phyloP scores from a whole-genome alignment of 2,797 vertebrate species.

The Megalops cyprinoides region DNA sequence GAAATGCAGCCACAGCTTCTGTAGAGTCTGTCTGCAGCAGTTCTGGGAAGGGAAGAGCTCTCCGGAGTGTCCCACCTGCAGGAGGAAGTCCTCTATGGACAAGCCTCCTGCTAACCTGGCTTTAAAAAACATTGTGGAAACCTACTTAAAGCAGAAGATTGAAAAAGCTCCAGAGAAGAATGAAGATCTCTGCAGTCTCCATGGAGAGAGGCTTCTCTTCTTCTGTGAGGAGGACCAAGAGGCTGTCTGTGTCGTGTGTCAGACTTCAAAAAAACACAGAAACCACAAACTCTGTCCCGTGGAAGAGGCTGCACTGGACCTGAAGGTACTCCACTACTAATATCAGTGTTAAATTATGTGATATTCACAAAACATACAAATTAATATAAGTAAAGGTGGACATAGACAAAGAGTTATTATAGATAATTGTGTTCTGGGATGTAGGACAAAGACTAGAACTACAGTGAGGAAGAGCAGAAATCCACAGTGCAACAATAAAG shows the following conservation, averaged over 20 bases:
- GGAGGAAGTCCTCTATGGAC: not conserved
- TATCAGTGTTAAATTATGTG: too few species aligned
- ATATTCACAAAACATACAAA: too few species aligned
- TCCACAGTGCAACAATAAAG: too few species aligned
- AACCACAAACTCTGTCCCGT: too few species aligned
- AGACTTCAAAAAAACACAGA: not conserved
- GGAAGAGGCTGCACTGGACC: too few species aligned
- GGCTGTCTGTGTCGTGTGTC: conserved; percentile 19
- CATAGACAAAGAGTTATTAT: too few species aligned
- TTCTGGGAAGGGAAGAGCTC: not conserved
- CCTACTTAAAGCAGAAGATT: conserved; percentile 32
- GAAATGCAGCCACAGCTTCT: conserved; percentile 36
- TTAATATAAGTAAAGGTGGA: too few species aligned
- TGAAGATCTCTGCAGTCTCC: conserved; percentile 9
- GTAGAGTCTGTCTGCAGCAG: conserved; percentile 19
- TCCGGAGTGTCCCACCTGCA: conserved; percentile 27
- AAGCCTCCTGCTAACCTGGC: rapidly evolving
- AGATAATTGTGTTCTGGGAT: too few species aligned
- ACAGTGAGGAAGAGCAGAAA: too few species aligned
- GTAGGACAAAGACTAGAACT: too few species aligned
- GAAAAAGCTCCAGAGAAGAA: not conserved
- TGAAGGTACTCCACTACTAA: too few species aligned
- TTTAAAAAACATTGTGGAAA: conserved; percentile 40
- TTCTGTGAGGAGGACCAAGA: conserved; percentile 27
- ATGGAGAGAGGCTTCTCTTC: conserved; percentile 19